Evolutionary conservation across 2,113 vertebrate species (phyloP).

Genomic region (Penelope pileata): DNA sequence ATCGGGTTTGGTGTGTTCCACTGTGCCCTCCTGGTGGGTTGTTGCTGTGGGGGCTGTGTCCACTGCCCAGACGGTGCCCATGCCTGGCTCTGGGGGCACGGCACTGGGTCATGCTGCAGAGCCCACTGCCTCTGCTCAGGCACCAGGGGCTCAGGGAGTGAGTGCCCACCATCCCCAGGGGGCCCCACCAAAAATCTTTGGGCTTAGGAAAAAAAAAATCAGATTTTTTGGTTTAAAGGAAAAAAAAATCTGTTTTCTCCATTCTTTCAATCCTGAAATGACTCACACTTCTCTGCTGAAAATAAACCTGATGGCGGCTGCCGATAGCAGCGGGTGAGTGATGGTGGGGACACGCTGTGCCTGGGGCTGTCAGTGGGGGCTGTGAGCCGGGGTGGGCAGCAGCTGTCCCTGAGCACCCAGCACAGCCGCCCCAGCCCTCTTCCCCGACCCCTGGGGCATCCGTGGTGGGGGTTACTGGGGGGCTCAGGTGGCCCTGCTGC

Average conservation of each 20-base stretch:
- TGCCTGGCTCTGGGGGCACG: fast-evolving
- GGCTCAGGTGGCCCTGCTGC: slow-evolving; percentile 32
- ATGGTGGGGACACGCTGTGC: not conserved
- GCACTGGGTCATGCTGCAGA: too few relatives aligned
- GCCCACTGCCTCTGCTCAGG: not conserved
- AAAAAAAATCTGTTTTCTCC: not conserved
- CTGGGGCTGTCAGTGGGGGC: not conserved
- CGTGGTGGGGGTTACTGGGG: not conserved
- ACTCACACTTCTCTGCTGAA: slow-evolving; percentile 25
- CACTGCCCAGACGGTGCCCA: not conserved
- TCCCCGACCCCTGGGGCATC: not conserved
- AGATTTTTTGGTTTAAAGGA: not conserved
- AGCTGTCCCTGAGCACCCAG: not conserved
- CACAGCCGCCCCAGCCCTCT: not conserved
- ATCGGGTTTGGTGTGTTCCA: not conserved
- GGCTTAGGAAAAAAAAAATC: not conserved
- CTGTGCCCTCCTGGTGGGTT: fast-evolving
- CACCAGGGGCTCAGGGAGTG: fast-evolving
- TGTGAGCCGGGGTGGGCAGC: not conserved
- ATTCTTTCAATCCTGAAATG: not conserved
- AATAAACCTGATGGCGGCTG: not conserved
- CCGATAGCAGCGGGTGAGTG: not conserved
- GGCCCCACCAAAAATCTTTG: not conserved
- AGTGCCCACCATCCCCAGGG: not conserved
- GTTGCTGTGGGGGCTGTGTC: not conserved